These are phyloP conservation scores for Arbacia lixula DNA, from an alignment of 53 echinoderm and acorn worm genomes.

Conservation along the genomic window DNA sequence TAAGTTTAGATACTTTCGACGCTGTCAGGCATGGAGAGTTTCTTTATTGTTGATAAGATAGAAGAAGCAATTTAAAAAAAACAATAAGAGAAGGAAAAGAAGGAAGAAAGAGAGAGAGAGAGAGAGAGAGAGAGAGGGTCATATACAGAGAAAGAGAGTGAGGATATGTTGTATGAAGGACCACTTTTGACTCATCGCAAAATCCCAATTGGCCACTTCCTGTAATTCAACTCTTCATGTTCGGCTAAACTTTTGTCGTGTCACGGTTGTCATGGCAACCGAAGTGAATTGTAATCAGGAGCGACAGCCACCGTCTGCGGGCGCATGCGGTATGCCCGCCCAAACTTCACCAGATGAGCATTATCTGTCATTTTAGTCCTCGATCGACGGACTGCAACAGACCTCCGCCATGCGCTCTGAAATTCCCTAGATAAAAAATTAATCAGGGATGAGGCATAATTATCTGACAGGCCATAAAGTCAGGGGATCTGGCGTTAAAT, in stretches of 20 bases:
- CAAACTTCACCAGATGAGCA: background rate
- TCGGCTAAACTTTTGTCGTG: conserved; percentile 41
- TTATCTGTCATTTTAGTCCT: background rate
- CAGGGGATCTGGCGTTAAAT: too few species aligned
- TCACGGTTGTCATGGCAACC: conserved; percentile 29
- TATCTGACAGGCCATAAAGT: too few species aligned
- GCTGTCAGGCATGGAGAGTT: too few species aligned
- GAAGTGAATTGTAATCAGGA: conserved; percentile 30
- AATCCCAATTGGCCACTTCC: conserved; percentile 14
- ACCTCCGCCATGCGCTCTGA: too few species aligned
- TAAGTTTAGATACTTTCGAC: too few species aligned
- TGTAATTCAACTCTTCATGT: conserved; percentile 28
- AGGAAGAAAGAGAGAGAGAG: background rate
- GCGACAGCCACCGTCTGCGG: conserved; percentile 27
- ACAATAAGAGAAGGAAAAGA: background rate
- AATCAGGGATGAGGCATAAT: too few species aligned
- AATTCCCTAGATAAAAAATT: too few species aligned
- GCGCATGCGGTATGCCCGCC: background rate
- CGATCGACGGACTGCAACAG: too few species aligned
- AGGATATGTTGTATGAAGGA: conserved; percentile 17
- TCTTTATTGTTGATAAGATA: too few species aligned
- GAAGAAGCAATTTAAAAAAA: too few species aligned
- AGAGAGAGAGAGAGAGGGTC: background rate
- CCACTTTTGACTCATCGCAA: conserved; percentile 33
- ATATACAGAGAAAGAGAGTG: background rate